phyloP scores from a whole-genome alignment of 1,140 invertebrate species.

The Drosophila neocordata region DNA sequence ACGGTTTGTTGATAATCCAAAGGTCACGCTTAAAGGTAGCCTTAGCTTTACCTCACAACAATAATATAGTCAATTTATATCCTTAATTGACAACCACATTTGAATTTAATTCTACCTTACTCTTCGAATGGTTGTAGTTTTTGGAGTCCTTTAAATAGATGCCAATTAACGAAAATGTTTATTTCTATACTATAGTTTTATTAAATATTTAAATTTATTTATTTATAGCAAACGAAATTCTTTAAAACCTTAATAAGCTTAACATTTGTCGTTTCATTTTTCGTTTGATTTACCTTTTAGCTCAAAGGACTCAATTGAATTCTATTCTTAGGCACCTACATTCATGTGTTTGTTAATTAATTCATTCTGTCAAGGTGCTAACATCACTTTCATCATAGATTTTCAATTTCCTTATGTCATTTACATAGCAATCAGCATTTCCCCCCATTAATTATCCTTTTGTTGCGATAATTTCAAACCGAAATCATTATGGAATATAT shows the following conservation, averaged over 20 bases:
- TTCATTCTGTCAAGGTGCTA: not conserved
- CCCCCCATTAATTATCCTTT: not conserved
- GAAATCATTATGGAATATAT: constrained; percentile 7
- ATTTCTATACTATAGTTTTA: too few relatives aligned
- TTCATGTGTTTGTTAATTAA: not conserved
- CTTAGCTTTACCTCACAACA: not conserved
- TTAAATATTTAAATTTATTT: too few relatives aligned
- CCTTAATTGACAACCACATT: too few relatives aligned
- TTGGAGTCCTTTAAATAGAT: too few relatives aligned
- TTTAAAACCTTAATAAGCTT: too few relatives aligned
- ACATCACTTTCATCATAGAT: not conserved
- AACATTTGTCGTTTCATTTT: too few relatives aligned
- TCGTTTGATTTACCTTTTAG: too few relatives aligned
- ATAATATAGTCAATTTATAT: not conserved
- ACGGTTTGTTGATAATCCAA: not conserved
- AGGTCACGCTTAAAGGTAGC: not conserved
- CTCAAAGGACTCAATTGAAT: too few relatives aligned
- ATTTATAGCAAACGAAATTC: too few relatives aligned
- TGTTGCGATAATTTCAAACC: not conserved
- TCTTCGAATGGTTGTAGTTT: too few relatives aligned
- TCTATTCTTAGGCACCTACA: not conserved
- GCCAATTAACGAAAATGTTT: too few relatives aligned
- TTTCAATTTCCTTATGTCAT: constrained; percentile 1
- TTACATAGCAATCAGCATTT: not conserved
- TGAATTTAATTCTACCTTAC: too few relatives aligned